Base-by-base conservation (phyloP, 2,113 vertebrate genomes). In the Pluvianellus socialis region DNA sequence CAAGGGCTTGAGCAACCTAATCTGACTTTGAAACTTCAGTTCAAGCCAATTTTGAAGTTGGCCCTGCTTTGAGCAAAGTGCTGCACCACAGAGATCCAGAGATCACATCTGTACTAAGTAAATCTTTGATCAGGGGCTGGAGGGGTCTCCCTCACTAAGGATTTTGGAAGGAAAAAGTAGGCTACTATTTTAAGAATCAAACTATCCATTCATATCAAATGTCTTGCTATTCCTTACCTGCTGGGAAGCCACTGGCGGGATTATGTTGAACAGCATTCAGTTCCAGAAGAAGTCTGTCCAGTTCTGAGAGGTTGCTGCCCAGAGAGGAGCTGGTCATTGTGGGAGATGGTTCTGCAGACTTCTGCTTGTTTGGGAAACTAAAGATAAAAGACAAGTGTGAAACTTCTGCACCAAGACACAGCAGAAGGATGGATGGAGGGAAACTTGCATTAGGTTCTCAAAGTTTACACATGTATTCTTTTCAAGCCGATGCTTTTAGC, bases 311-410 rank as follows among this genome's bases (percentile, higher is more conserved):
- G 97, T 99, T 99, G 96, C 98, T 99, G 92, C 99, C 99, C 96
- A 99, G 94, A 10, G 98, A 99, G 52, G 99, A 98, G 85, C 98
- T 99, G 98, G 99, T 99, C 94, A 99, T 97, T 8, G 98, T 98
- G 8, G 99, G 98, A 10, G 99, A 99, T 1, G 99, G 98, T 73
- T 99, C 99, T 0, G 98, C 98, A 10, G 98, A 98, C 97, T 99
- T 99, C 97, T 99, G 99, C 97, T 99, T 99, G 97, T 99, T 99
- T 23, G 99, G 99, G 88, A 99, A 99, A 98, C 99, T 99, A 95
- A 44, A 80, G 27, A 85, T 28, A 73, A 91, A 94, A 75, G 63
- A 7, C 61, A 38, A 94, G 35, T 1, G 26, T 76, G 35, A 92
- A 79, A 88, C 27, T 90, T 87, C 24, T n/a, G 12, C 14, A 22